These are phyloP conservation scores for Mythimna vitellina DNA, from an alignment of 2,888 invertebrate genomes.

Conservation along the genomic window DNA sequence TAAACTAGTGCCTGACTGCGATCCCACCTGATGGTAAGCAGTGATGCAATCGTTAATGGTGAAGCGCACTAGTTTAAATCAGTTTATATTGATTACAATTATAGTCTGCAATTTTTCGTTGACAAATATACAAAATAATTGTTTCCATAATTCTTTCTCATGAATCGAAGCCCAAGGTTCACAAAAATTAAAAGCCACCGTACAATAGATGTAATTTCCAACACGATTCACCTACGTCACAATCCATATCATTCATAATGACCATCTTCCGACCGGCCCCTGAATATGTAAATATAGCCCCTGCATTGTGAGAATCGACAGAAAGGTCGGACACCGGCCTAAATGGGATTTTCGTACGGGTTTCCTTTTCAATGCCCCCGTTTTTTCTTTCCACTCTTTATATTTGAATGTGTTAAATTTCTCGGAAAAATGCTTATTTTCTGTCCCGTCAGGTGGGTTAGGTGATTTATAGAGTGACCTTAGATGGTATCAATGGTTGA, in stretches of 20 bases:
- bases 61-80: no score
- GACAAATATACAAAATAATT: conserved; percentile 8
- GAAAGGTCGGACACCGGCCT: conserved; percentile 82
- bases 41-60: no score
- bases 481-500: conserved; percentile 59
- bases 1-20: no score
- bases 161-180: conserved; percentile 11
- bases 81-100: no score
- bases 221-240: conserved; percentile 73
- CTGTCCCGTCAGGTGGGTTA: conserved; percentile 76
- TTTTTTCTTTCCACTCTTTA: conserved; percentile 63
- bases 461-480: conserved; percentile 72
- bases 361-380: conserved; percentile 76
- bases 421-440: conserved; percentile 86
- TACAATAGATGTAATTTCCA: conserved; percentile 77
- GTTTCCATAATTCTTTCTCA: conserved; percentile 10
- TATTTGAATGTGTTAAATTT: conserved; percentile 87
- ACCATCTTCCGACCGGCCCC: conserved; percentile 80
- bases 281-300: conserved; percentile 80
- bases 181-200: conserved; percentile 56
- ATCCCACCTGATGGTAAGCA: no score
- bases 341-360: conserved; percentile 84
- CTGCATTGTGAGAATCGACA: conserved; percentile 72
- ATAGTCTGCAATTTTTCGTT: no score
- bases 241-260: conserved; percentile 80